phyloP scores from a whole-genome alignment of 2,113 vertebrate species.

The Chaetodon auriga region DNA sequence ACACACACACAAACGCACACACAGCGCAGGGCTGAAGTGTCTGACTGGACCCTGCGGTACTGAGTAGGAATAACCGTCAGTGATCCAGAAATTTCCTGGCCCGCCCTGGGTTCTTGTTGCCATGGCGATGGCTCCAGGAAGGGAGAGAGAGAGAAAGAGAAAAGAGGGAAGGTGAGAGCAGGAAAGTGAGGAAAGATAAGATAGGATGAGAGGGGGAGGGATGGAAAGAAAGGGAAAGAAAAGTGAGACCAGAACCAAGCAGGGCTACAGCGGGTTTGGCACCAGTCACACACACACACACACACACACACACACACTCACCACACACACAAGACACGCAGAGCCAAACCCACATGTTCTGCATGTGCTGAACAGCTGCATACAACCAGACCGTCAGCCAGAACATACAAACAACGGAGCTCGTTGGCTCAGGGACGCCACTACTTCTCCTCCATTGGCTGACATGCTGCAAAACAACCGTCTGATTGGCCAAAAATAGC shows the following conservation, averaged over 20 bases:
- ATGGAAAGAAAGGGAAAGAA: slow-evolving; percentile 35
- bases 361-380: slow-evolving; percentile 78
- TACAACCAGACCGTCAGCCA: slow-evolving; percentile 35
- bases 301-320: slow-evolving; percentile 14
- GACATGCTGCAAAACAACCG: slow-evolving; percentile 22
- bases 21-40: slow-evolving; percentile 28
- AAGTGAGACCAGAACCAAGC: slow-evolving; percentile 44
- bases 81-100: slow-evolving; percentile 68
- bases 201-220: not conserved
- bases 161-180: not conserved
- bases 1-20: slow-evolving; percentile 39
- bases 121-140: slow-evolving; percentile 63
- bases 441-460: slow-evolving; percentile 51
- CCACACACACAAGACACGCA: slow-evolving; percentile 6
- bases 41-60: slow-evolving; percentile 39
- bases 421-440: slow-evolving; percentile 51
- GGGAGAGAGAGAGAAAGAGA: not conserved
- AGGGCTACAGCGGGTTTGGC: slow-evolving; percentile 47
- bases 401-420: slow-evolving; percentile 48
- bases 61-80: slow-evolving; percentile 43
- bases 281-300: not conserved
- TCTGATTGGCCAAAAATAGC: slow-evolving; percentile 44
- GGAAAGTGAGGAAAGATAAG: slow-evolving; percentile 39
- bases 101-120: slow-evolving; percentile 56
- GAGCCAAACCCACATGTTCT: slow-evolving; percentile 74